Base-by-base conservation (phyloP, 2,113 vertebrate species). In the Labrus mixtus region DNA sequence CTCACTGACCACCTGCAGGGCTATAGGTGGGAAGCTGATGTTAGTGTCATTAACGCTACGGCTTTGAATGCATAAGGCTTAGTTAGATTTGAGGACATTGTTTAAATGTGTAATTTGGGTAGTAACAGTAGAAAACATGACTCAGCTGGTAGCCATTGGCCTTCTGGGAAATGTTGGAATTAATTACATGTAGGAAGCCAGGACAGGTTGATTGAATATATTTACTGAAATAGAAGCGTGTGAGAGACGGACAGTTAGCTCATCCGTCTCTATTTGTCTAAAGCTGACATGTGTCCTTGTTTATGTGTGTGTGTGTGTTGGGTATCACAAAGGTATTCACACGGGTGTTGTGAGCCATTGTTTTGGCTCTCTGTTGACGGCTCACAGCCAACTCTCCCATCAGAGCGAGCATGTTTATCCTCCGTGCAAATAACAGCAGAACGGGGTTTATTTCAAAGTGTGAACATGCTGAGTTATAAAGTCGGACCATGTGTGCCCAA, bases 81-180 rank as follows among this genome's bases (percentile, higher is more conserved):
- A 4, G 29, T 33, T 33, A 33, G 29, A 33, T 33, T 33, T 33
- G 6, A 33, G 29, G 29, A 33, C 29, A 33, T 6, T 33, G 29
- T 33, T 33, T 33, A 6, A 25, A 33, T 6, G 6, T 33, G 29
- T 33, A 6, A 33, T 4, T 33, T 33, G 29, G 29, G 29, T 33
- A 41, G 39, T 41, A 10, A 41, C 39, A 8, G 29, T 3, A 41
- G 39, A 41, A 41, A 6, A 41, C 11, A 9, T 41, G 39, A 41
- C 39, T 41, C 39, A 10, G 37, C 37, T 8, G 5, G 37, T 8
- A 8, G 11, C 39, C 39, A 41, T 2, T 1, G 9, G n/a, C 4
- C 60, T 66, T 50, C 56, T 83, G 76, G 59, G 66, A 75, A 75
- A 74, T 55, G 56, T 29, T 79, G 48, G 55, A 50, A 41, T 37